Base-by-base conservation (phyloP, 2,888 invertebrate genomes). In the Dorcus hopei region DNA sequence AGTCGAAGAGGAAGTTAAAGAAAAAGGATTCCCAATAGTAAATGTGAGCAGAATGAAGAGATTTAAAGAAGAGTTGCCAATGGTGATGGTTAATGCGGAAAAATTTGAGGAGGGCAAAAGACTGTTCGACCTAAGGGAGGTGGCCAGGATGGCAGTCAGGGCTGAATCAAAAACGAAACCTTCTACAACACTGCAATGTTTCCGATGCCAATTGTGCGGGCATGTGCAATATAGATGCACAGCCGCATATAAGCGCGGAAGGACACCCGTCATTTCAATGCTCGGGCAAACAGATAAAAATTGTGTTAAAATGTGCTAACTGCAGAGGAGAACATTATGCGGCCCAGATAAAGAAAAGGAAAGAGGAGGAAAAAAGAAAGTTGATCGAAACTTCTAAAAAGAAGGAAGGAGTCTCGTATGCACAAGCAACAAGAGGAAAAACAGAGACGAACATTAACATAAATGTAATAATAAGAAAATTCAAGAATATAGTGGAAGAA, bases 171-270 rank as follows among this genome's bases (percentile, higher is more conserved):
- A 47, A 14, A 23, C 47, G 47, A n/a, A n/a, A n/a, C n/a, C n/a
- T n/a, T n/a, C n/a, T n/a, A n/a, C n/a, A n/a, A n/a, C n/a, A n/a
- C n/a, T n/a, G n/a, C n/a, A n/a, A n/a, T 54, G 54, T 9, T 47
- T 47, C 9, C 7, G 54, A 9, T 54, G 54, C 38, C 53, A 53
- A 23, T 7, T 38, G 45, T 53, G 14, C 47, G 38, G 53, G 7
- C 47, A n/a, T n/a, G n/a, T n/a, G n/a, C n/a, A 45, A 19, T 11
- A 26, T 5, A 4, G 47, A 47, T 54, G 54, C 38, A 45, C 38
- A 3, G 45, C 54, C n/a, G 19, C n/a, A 3, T 39, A 38, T 8
- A 16, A 38, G 38, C 33, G 54, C 47, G 16, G 38, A 16, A 38
- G 47, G 43, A 38, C 47, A 38, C 11, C 54, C 45, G 9, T 47